Evolutionary conservation across 2,797 vertebrate species (phyloP), one percentile per base, ranked within the genome.

Genomic region (Oophaga sylvatica): DNA sequence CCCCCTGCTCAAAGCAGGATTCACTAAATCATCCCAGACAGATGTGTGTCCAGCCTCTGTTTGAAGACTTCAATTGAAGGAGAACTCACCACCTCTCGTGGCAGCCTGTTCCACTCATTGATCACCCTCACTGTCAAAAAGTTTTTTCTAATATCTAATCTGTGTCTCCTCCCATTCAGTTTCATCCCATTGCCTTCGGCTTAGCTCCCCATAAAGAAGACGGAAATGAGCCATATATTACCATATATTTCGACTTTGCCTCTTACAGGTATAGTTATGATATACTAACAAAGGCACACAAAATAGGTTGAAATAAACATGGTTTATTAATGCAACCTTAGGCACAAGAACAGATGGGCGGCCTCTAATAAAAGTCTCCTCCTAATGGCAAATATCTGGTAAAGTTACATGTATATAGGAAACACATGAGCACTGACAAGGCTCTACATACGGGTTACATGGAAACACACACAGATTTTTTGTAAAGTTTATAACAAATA

Each of bases 311-410:
- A 65, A 78, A 78, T 85, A 85, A 85, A 63, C 60, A 26, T 22
- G 29, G 83, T 85, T 85, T 85, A 85, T 85, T 85, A 78, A 67
- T 78, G 73, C 59, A 78, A 53, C 73, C 83, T 63, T 17, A 22
- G 3, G 41, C 31, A 67, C 56, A 78, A 77, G 59, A 85, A 78
- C 83, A 78, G 22, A 10, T 12, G 31, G 80, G 48, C 29, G 57
- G 41, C 45, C 26, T 41, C 57, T 75, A 48, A 63, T 29, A 22
- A 60, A 35, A 53, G n/a, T 53, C 22, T 81, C 35, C 60, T 65
- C 29, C 35, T 48, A 56, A 11, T 17, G 12, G 59, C 0, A 8
- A 60, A 57, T 57, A 63, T 22, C 31, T 17, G 79, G 79, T 57
- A 60, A 80, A 35, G 31, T 59, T 63, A 41, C 59, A 62, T 17